Evolutionary conservation across 2,888 invertebrate species (phyloP).

Genomic region (Temnothorax ravouxi): DNA sequence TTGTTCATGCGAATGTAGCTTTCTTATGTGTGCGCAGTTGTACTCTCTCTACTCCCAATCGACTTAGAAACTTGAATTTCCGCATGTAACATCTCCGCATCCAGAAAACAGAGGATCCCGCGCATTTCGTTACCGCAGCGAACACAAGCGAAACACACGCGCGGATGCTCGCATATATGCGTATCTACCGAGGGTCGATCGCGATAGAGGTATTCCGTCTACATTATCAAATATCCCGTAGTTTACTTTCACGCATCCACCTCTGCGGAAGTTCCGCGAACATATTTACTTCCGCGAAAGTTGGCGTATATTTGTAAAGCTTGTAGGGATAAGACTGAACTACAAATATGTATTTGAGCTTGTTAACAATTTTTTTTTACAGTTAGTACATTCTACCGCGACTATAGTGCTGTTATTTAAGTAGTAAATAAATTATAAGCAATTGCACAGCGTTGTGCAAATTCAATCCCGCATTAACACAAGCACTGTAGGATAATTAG

Average conservation of each 20-base stretch:
- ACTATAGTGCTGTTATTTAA: background rate
- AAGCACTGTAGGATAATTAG: background rate
- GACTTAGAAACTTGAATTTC: slow-evolving; percentile 70
- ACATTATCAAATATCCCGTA: slow-evolving; percentile 41
- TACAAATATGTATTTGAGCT: slow-evolving; percentile 17
- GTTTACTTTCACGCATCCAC: slow-evolving; percentile 41
- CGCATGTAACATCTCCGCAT: slow-evolving; percentile 56
- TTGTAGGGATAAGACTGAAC: background rate
- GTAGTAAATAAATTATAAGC: background rate
- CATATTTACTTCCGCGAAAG: slow-evolving; percentile 37
- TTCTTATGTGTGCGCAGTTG: slow-evolving; percentile 21
- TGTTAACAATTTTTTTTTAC: slow-evolving; percentile 13
- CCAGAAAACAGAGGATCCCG: slow-evolving; percentile 18
- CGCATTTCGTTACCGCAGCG: slow-evolving; percentile 9
- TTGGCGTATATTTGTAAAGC: background rate
- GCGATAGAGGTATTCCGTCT: slow-evolving; percentile 15
- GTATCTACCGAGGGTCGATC: slow-evolving; percentile 48
- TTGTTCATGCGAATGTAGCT: slow-evolving; percentile 15
- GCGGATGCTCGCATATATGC: background rate
- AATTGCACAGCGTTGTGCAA: background rate
- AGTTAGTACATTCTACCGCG: background rate
- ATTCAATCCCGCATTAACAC: background rate
- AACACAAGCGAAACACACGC: slow-evolving; percentile 49
- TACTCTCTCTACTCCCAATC: slow-evolving; percentile 55
- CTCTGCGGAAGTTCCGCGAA: slow-evolving; percentile 23